Evolutionary conservation across 2,888 invertebrate species (phyloP), one percentile per base, ranked within the genome.

Genomic region (Calameuta pallipes): DNA sequence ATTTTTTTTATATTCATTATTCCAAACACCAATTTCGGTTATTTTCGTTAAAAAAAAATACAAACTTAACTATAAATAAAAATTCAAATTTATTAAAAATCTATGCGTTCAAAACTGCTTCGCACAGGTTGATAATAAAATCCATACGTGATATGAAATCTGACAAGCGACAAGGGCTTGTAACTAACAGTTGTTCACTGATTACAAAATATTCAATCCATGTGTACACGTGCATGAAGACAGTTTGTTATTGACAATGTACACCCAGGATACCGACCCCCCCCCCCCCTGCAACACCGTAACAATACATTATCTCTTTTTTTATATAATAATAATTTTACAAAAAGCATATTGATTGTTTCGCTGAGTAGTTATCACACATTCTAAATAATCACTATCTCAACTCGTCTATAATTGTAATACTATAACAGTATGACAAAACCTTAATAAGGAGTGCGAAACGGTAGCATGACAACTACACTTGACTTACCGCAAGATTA

Each of bases 401-500:
- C 23, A 56, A 23, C 6, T 9, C 23, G 56, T 56, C 23, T 56
- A 23, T 56, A 56, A 56, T 56, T 56, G 9, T 56, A 56, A 56
- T 9, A 9, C 56, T 56, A 56, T 56, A 56, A 23, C 56, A 0
- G 23, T 23, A 1, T 23, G 6, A 23, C 13, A 0, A 4, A 41
- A 41, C 15, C 15, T 15, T 41, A 41, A 56, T 56, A 56, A 56
- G 23, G 9, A 9, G 15, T 23, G 56, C 23, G 9, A 56, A 56
- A 56, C 9, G 23, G 23, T 56, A 23, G 1, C 1, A 9, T 15
- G 15, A 23, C 0, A 23, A 9, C 56, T 56, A 2, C 33, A 71
- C 3, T 31, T 76, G 76, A 90, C 94, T 94, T 92, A 97, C 96
- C 94, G 95, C 94, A 90, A 96, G 94, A 92, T 98, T 97, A 87